These are phyloP conservation scores for Macrobrachium nipponense DNA, from an alignment of 1,140 invertebrate species.

Conservation along the genomic window DNA sequence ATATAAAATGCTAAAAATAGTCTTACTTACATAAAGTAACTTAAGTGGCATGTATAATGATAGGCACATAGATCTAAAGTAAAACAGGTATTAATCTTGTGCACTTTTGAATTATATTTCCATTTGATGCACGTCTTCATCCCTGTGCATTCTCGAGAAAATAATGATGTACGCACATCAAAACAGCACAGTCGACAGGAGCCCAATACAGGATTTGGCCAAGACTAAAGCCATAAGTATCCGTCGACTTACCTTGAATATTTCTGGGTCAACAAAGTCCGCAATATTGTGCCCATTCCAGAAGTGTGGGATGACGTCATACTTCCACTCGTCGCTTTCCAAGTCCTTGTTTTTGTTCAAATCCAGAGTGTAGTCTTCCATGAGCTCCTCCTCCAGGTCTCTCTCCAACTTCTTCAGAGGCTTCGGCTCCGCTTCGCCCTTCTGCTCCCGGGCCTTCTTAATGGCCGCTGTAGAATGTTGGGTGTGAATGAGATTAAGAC, in stretches of 20 bases:
- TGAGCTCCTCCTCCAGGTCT: slow-evolving; percentile 93
- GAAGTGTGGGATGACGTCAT: slow-evolving; percentile 96
- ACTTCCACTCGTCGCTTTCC: slow-evolving; percentile 86
- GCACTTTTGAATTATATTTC: too few relatives aligned
- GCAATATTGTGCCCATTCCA: slow-evolving; percentile 98
- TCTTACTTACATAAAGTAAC: too few relatives aligned
- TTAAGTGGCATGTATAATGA: too few relatives aligned
- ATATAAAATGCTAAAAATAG: too few relatives aligned
- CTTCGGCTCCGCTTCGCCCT: slow-evolving; percentile 66
- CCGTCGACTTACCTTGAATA: slow-evolving; percentile 75
- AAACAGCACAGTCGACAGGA: neutral
- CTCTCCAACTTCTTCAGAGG: slow-evolving; percentile 82
- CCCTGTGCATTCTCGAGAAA: too few relatives aligned
- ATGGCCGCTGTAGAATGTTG: slow-evolving; percentile 51
- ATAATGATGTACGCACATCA: too few relatives aligned
- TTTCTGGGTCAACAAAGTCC: slow-evolving; percentile 97
- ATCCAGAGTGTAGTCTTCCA: slow-evolving; percentile 96
- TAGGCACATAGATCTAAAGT: too few relatives aligned
- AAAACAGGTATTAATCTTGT: too few relatives aligned
- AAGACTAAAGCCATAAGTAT: too few relatives aligned
- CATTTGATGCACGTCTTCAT: too few relatives aligned
- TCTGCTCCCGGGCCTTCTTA: slow-evolving; percentile 68
- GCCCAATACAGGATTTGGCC: neutral
- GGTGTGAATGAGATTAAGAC: too few relatives aligned
- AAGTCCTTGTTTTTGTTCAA: slow-evolving; percentile 97